A percentile compares a stretch with the other conserved stretches of the same genome.
Evolutionary conservation across 2,888 invertebrate species (phyloP).

Genomic region (Dascillus cervinus): DNA sequence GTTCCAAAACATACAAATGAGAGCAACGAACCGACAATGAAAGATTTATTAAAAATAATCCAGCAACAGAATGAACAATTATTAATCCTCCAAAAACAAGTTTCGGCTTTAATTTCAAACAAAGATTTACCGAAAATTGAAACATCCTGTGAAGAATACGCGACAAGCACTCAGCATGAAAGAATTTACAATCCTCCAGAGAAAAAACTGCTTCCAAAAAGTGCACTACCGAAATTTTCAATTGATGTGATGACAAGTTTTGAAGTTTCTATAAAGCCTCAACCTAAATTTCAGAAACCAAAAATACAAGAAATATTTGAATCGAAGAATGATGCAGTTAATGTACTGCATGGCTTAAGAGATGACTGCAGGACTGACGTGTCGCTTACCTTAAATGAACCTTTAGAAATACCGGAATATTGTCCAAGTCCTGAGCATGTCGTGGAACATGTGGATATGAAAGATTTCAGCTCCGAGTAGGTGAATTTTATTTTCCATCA

Average conservation of each 20-base stretch:
- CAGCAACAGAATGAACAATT: slow-evolving; percentile 61
- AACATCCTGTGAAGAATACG: no score
- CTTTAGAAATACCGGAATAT: slow-evolving; percentile 31
- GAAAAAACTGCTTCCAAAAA: slow-evolving; percentile 17
- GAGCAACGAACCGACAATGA: slow-evolving; percentile 45
- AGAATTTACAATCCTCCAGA: slow-evolving; percentile 11
- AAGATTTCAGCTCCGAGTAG: slow-evolving; percentile 42
- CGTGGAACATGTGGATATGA: slow-evolving; percentile 47
- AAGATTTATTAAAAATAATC: slow-evolving; percentile 56
- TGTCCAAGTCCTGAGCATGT: slow-evolving; percentile 45
- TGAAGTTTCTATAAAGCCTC: slow-evolving; percentile 46
- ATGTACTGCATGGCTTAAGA: neutral
- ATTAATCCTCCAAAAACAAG: slow-evolving; percentile 55
- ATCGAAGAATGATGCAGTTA: slow-evolving; percentile 10
- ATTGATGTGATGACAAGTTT: slow-evolving; percentile 68
- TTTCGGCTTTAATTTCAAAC: slow-evolving; percentile 47
- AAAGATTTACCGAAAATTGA: slow-evolving; percentile 27
- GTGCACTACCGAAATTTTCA: slow-evolving; percentile 49
- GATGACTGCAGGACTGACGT: slow-evolving; percentile 19
- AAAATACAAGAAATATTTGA: slow-evolving; percentile 34
- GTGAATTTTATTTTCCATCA: slow-evolving; percentile 9
- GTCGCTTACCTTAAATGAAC: slow-evolving; percentile 33
- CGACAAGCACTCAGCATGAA: slow-evolving; percentile 32
- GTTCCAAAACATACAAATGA: neutral
- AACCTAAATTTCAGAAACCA: slow-evolving; percentile 18